phyloP scores from a whole-genome alignment of 2,888 invertebrate species.

The Lasioglossum calceatum region DNA sequence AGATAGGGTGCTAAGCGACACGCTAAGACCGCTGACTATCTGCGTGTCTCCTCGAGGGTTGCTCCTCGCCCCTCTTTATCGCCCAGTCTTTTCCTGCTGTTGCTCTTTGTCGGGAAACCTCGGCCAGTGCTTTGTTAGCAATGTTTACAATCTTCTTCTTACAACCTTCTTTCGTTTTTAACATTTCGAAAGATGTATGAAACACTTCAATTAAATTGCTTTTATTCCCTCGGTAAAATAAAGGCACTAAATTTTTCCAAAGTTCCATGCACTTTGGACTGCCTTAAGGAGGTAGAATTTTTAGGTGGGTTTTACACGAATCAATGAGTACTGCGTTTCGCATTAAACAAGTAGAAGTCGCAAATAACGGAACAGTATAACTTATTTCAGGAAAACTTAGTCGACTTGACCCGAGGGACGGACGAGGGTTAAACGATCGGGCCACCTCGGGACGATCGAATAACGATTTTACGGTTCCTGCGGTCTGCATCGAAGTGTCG shows the following conservation, averaged over 20 bases:
- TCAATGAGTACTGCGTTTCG: no score
- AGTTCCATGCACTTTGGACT: no score
- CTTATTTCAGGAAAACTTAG: no score
- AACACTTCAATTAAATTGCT: background rate
- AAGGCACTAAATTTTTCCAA: no score
- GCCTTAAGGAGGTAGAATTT: no score
- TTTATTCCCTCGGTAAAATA: background rate
- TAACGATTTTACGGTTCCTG: background rate
- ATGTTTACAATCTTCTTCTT: background rate
- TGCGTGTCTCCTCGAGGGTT: constrained; percentile 72
- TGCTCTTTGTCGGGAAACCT: constrained; percentile 17
- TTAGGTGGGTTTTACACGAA: no score
- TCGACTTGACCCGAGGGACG: no score
- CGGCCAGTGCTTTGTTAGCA: background rate
- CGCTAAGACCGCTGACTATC: constrained; percentile 80
- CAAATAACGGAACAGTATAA: no score
- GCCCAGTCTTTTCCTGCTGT: constrained; percentile 39
- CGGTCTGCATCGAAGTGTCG: background rate
- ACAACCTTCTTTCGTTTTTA: no score
- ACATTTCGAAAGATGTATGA: background rate
- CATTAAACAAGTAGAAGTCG: no score
- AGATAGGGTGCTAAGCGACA: constrained; percentile 84
- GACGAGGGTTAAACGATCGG: background rate
- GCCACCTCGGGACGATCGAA: background rate
- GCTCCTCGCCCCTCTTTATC: constrained; percentile 60